A percentile compares a stretch with the other conserved stretches of the same genome.
Conservation (phyloP, 1,140 invertebrate genomes). For the Asobara japonica region DNA sequence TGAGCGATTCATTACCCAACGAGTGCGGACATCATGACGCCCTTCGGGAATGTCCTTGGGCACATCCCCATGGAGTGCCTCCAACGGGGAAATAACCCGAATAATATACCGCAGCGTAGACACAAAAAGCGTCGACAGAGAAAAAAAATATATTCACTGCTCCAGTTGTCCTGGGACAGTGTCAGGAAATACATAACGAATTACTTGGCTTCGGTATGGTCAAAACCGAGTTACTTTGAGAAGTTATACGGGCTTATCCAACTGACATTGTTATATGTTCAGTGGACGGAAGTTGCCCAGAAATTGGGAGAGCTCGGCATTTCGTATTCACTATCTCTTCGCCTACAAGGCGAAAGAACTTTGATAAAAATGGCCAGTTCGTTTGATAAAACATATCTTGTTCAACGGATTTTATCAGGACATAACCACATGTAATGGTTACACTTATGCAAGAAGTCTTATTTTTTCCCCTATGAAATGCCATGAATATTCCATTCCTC, state of each 20-base stretch:
- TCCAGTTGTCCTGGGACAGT: neutral
- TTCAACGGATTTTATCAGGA: too few species aligned
- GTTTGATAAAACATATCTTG: too few species aligned
- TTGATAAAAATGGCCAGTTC: too few species aligned
- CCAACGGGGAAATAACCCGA: neutral
- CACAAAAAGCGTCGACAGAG: neutral
- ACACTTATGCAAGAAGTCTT: too few species aligned
- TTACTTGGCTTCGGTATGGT: conserved; percentile 1
- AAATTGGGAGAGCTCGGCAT: neutral
- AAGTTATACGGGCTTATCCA: neutral
- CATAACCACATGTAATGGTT: too few species aligned
- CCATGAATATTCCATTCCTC: too few species aligned
- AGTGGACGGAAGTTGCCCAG: neutral
- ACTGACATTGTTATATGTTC: neutral
- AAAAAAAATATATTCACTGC: conserved; percentile 13
- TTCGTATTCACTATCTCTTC: too few species aligned
- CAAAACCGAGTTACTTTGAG: neutral
- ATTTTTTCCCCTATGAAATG: too few species aligned
- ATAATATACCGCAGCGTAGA: neutral
- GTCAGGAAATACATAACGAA: neutral
- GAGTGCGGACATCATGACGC: neutral
- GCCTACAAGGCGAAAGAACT: too few species aligned
- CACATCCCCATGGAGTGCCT: neutral
- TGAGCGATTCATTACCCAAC: neutral
- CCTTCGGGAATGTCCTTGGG: neutral